A percentile compares a stretch with the other conserved stretches of the same genome.
Evolutionary conservation across 2,797 vertebrate genomes (phyloP).

Genomic region (Xenentodon cancila): DNA sequence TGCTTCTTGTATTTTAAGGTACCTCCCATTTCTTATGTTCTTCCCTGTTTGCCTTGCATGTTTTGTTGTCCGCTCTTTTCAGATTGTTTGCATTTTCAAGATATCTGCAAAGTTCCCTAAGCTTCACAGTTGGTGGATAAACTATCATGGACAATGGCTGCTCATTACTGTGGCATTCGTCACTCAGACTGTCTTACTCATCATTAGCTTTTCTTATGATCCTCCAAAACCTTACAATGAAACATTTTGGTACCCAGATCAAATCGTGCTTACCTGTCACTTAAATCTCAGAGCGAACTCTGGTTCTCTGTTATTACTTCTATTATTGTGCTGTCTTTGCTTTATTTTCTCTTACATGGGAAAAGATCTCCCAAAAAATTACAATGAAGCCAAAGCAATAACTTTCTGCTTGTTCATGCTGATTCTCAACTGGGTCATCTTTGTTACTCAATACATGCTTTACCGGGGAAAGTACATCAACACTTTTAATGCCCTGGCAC

Average conservation of each 20-base stretch:
- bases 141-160: slow-evolving; percentile 77
- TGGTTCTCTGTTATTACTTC: slow-evolving; percentile 14
- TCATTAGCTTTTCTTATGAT: slow-evolving; percentile 26
- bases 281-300: slow-evolving; percentile 21
- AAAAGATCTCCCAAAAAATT: slow-evolving; percentile 89
- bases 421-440: slow-evolving; percentile 80
- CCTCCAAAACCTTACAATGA: slow-evolving; percentile 68
- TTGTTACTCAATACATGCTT: slow-evolving; percentile 47
- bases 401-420: slow-evolving; percentile 86
- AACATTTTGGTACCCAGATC: slow-evolving; percentile 42
- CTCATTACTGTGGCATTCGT: slow-evolving; percentile 67
- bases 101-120: slow-evolving; percentile 79
- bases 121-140: slow-evolving; percentile 79
- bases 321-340: slow-evolving; percentile 59
- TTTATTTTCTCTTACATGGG: slow-evolving; percentile 88
- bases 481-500: slow-evolving; percentile 44
- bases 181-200: slow-evolving; percentile 66
- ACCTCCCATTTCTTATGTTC: slow-evolving; percentile 72
- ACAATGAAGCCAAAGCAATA: slow-evolving; percentile 89
- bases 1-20: slow-evolving; percentile 71
- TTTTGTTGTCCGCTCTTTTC: slow-evolving; percentile 85
- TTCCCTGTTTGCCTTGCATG: slow-evolving; percentile 83
- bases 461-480: slow-evolving; percentile 68
- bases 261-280: slow-evolving; percentile 79
- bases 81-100: slow-evolving; percentile 88